phyloP scores from a whole-genome alignment of 2,888 invertebrate species.

The Diadegma fenestrale region DNA sequence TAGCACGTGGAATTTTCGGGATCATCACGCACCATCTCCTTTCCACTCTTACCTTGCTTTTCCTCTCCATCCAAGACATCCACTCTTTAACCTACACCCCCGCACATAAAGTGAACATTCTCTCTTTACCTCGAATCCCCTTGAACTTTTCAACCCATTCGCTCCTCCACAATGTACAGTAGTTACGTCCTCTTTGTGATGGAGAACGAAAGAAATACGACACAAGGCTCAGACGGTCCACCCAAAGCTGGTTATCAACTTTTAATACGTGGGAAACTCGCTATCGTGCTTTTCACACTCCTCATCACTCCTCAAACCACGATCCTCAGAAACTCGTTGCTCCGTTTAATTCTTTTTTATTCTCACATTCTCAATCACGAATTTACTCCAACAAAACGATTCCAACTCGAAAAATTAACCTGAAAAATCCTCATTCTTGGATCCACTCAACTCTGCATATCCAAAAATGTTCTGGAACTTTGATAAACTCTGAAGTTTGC shows the following conservation, averaged over 20 bases:
- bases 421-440: no score
- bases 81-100: constrained; percentile 19
- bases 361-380: no score
- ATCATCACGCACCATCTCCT: constrained; percentile 37
- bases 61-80: constrained; percentile 12
- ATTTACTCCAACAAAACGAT: no score
- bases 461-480: background rate
- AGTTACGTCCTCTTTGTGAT: constrained; percentile 11
- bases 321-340: no score
- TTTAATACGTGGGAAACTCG: constrained; percentile 3
- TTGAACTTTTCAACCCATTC: constrained; percentile 38
- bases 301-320: no score
- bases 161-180: constrained; percentile 30
- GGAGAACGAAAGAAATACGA: constrained; percentile 4
- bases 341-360: no score
- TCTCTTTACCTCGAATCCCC: constrained; percentile 30
- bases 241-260: constrained; percentile 1
- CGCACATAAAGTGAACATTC: constrained; percentile 7
- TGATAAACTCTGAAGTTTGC: no score
- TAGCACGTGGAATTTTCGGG: constrained; percentile 47
- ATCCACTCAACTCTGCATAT: no score
- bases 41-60: constrained; percentile 6
- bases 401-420: no score
- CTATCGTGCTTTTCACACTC: background rate
- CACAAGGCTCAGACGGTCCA: background rate